Percentiles rank a stretch among this genome's conserved stretches.
phyloP scores from a whole-genome alignment of 92 coral and sea anemone genomes.

The Pocillopora grandis region DNA sequence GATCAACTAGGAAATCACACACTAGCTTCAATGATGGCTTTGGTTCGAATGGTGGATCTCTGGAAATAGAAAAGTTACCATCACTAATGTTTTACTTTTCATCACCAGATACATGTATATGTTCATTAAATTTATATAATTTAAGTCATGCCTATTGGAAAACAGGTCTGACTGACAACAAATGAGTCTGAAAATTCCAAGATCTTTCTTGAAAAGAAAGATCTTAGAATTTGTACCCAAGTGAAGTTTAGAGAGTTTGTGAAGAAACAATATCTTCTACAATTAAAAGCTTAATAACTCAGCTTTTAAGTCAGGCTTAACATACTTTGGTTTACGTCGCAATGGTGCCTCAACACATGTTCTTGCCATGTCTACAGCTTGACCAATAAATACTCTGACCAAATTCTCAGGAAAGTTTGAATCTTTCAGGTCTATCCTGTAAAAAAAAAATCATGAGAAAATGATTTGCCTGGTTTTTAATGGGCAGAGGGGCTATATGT shows the following conservation, averaged over 20 bases:
- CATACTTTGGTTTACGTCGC: conserved; percentile 77
- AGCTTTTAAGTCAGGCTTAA: not conserved
- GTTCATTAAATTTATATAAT: too few species aligned
- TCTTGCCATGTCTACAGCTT: conserved; percentile 92
- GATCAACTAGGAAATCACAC: conserved; percentile 82
- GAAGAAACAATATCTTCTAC: too few species aligned
- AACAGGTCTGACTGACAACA: too few species aligned
- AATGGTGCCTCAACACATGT: conserved; percentile 90
- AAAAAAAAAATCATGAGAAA: conserved; percentile 6
- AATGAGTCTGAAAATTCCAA: too few species aligned
- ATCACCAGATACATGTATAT: too few species aligned
- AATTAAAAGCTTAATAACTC: too few species aligned
- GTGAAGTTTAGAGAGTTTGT: too few species aligned
- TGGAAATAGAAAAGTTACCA: conserved; percentile 22
- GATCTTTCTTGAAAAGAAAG: too few species aligned
- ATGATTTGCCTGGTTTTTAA: not conserved
- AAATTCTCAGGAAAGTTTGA: conserved; percentile 85
- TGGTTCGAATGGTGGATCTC: conserved; percentile 95
- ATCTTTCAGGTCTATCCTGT: conserved; percentile 77
- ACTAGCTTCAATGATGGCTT: conserved; percentile 85
- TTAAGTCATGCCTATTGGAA: too few species aligned
- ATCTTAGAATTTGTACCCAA: too few species aligned
- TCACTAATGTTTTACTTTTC: not conserved
- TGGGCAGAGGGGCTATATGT: too few species aligned
- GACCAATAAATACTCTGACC: conserved; percentile 79